phyloP scores from a whole-genome alignment of 2,113 vertebrate species.

The crab-eating macaque (Macaca fascicularis) region DNA sequence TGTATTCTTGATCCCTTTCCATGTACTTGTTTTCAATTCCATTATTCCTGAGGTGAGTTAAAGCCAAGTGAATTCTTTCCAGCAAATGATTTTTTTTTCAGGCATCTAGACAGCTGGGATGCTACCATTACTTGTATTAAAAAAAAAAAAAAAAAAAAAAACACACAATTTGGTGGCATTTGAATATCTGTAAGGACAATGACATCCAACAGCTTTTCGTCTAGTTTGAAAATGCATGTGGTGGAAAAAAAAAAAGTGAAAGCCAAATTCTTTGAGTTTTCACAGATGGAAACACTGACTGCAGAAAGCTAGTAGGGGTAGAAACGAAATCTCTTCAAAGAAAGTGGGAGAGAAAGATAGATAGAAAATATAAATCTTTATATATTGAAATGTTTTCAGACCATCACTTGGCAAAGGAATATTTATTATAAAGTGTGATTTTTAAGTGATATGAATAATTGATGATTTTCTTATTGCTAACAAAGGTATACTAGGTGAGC shows the following conservation, averaged over 20 bases:
- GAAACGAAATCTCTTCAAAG: not conserved
- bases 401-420: not conserved
- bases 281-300: conserved; percentile 7
- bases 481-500: not conserved
- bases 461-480: not conserved
- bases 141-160: no score
- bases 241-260: not conserved
- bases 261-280: not conserved
- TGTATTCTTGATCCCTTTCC: not conserved
- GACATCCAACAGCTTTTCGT: conserved; percentile 40
- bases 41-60: not conserved
- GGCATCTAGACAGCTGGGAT: not conserved
- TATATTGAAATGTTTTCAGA: not conserved
- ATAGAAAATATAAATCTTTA: not conserved
- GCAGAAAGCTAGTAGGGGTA: not conserved
- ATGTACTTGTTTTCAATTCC: conserved; percentile 1
- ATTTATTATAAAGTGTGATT: not conserved
- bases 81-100: conserved; percentile 20
- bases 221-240: not conserved
- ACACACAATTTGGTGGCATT: not conserved
- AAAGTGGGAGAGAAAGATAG: not conserved
- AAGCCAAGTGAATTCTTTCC: not conserved
- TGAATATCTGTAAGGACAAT: conserved; percentile 17
- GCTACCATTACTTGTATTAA: not conserved
- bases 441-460: not conserved